Conservation (phyloP, 2,113 vertebrate genomes). For the Pungitius pungitius region DNA sequence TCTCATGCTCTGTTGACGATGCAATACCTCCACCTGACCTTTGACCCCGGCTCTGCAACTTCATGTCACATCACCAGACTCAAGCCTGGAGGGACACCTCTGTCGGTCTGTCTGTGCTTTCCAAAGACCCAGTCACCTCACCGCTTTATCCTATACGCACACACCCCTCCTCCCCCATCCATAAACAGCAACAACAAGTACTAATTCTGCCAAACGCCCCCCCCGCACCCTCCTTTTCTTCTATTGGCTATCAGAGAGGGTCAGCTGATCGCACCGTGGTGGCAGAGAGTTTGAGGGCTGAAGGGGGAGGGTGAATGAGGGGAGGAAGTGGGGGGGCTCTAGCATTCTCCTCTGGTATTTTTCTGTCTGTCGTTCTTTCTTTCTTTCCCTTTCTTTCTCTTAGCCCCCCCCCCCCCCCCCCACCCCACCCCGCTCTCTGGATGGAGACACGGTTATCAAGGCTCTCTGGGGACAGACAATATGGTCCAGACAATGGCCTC, state of each 20-base stretch:
- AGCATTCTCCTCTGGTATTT: conserved; percentile 81
- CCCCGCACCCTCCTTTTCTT: conserved; percentile 8
- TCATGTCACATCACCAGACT: conserved; percentile 73
- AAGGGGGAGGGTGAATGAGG: conserved; percentile 17
- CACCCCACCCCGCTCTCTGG: conserved; percentile 44
- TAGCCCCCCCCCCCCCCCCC: conserved; percentile 22
- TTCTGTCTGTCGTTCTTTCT: conserved; percentile 70
- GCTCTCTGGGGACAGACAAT: conserved; percentile 76
- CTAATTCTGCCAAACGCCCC: conserved; percentile 39
- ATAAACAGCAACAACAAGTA: conserved; percentile 48
- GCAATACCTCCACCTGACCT: conserved; percentile 69
- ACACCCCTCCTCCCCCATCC: not conserved
- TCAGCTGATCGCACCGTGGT: conserved; percentile 76
- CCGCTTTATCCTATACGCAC: not conserved
- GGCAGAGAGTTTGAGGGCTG: conserved; percentile 53
- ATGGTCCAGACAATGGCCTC: conserved; percentile 76
- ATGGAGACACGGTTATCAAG: conserved; percentile 86
- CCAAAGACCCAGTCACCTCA: conserved; percentile 15
- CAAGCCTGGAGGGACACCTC: conserved; percentile 41
- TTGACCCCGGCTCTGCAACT: conserved; percentile 68
- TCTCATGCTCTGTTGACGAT: conserved; percentile 60
- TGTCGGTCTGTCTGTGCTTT: conserved; percentile 4
- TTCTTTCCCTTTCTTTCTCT: conserved; percentile 53
- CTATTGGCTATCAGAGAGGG: conserved; percentile 55
- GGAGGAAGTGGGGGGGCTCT: conserved; percentile 58